Conservation (phyloP, 2,113 vertebrate species). For the Anhinga anhinga region DNA sequence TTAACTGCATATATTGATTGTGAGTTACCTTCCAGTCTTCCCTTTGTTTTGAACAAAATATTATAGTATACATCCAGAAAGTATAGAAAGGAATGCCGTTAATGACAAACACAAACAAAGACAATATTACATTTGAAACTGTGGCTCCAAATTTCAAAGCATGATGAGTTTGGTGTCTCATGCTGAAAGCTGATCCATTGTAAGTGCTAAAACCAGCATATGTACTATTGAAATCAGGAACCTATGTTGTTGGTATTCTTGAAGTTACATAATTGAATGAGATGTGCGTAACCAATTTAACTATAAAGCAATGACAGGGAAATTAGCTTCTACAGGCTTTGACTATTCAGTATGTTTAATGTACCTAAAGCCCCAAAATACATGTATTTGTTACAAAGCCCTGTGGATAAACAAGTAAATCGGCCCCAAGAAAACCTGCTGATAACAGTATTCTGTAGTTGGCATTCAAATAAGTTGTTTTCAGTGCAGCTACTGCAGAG, state of each 20-base stretch:
- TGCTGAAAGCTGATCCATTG: constrained; percentile 16
- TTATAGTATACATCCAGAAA: not conserved
- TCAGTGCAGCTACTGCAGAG: not conserved
- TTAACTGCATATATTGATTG: not conserved
- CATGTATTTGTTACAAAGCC: constrained; percentile 39
- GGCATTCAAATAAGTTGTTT: not conserved
- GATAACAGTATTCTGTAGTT: not conserved
- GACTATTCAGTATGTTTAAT: constrained; percentile 58
- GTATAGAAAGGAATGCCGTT: not conserved
- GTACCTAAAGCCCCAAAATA: constrained; percentile 30
- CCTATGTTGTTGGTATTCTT: constrained; percentile 31
- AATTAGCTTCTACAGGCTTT: constrained; percentile 42
- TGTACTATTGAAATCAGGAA: not conserved
- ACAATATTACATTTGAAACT: not conserved
- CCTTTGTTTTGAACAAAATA: not conserved
- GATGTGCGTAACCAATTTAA: constrained; percentile 1
- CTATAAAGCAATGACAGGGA: constrained; percentile 45
- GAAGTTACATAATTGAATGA: constrained; percentile 42
- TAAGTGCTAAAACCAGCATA: constrained; percentile 3
- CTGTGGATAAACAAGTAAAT: constrained; percentile 37
- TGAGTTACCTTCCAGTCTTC: not conserved
- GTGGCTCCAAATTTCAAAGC: not conserved
- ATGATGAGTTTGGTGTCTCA: not conserved
- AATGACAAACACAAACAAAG: not conserved
- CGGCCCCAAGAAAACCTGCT: not conserved